Base-by-base conservation (phyloP, 2,888 invertebrate genomes). In the Seira ritae region DNA sequence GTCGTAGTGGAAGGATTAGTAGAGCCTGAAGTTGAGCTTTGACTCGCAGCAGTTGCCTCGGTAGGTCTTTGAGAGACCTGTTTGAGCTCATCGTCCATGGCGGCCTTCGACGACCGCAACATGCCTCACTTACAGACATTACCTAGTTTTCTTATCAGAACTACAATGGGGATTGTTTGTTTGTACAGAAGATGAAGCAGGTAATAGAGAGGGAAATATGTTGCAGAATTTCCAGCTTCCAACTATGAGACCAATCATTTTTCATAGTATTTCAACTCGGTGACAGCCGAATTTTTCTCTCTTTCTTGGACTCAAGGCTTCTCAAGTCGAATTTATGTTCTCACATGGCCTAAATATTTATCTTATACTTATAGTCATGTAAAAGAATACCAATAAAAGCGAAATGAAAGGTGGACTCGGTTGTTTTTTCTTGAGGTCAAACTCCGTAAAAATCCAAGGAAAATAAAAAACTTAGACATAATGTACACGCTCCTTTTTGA, bases 91-190 rank as follows among this genome's bases (percentile, higher is more conserved):
- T 88, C 84, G 86, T 87, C 88, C 88, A 88, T 88, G 83, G 87
- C 86, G 86, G 87, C 87, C 87, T 86, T 86, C 84, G 85, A 88
- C 84, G 85, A 88, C 88, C 88, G 88, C 88, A 87, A 85, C 88
- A 88, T 87, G 84, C 87, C 83, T 88, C 87, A 88, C 84, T 86
- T 84, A 84, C 85, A 85, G 85, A 87, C 88, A 88, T 88, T 87
- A 85, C 88, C 86, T 80, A 72, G 60, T 81, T 79, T 77, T 82
- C 76, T 77, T 79, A 85, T 71, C 76, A 85, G 68, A 73, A 66
- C 81, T 74, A 82, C 65, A 70, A 85, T 31, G 31, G 31, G 3
- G 2, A 31, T 8, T 31, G 31, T 31, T 31, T 31, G 31, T 31
- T 31, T 31, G 31, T 31, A 31, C 31, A 31, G 31, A 31, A 31